Percentiles rank a stretch among this genome's conserved stretches.
Conservation (phyloP, 2,113 vertebrate genomes). For the Phocoena phocoena region DNA sequence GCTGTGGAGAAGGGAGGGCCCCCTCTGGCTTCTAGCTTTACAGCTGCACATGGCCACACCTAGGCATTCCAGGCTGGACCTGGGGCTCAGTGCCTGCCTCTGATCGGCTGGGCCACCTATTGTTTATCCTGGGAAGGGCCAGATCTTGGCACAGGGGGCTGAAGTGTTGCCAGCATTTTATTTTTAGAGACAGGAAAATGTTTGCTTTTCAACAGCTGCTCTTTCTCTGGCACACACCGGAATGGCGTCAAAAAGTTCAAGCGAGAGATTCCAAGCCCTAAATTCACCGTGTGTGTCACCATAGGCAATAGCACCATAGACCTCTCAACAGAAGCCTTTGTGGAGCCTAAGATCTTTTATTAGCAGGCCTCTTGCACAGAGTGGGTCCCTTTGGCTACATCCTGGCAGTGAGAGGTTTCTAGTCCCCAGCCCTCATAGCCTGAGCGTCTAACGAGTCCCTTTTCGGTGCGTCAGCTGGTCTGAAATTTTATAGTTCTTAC, state of each 20-base stretch:
- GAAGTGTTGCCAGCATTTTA: slow-evolving; percentile 65
- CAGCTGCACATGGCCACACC: neutral
- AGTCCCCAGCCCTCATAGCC: neutral
- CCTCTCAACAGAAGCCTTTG: neutral
- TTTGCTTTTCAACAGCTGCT: slow-evolving; percentile 68
- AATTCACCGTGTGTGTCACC: slow-evolving; percentile 26
- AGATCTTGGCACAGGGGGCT: slow-evolving; percentile 53
- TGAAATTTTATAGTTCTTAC: neutral
- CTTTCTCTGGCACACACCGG: slow-evolving; percentile 34
- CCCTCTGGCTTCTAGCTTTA: neutral
- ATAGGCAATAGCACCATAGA: neutral
- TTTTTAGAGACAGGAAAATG: slow-evolving; percentile 78
- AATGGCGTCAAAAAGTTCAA: slow-evolving; percentile 63
- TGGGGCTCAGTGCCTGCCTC: neutral
- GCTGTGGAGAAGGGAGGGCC: neutral
- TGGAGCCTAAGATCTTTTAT: neutral
- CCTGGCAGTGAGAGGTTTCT: neutral
- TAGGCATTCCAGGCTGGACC: neutral
- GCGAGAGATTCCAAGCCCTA: slow-evolving; percentile 59
- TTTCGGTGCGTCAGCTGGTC: neutral
- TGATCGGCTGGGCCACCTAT: slow-evolving; percentile 34
- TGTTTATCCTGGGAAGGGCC: slow-evolving; percentile 66
- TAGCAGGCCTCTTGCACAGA: neutral
- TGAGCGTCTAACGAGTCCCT: neutral
- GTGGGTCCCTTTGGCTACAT: neutral